Evolutionary conservation across 1,140 invertebrate genomes (phyloP).

Genomic region (Aphaenogaster ashmeadi): DNA sequence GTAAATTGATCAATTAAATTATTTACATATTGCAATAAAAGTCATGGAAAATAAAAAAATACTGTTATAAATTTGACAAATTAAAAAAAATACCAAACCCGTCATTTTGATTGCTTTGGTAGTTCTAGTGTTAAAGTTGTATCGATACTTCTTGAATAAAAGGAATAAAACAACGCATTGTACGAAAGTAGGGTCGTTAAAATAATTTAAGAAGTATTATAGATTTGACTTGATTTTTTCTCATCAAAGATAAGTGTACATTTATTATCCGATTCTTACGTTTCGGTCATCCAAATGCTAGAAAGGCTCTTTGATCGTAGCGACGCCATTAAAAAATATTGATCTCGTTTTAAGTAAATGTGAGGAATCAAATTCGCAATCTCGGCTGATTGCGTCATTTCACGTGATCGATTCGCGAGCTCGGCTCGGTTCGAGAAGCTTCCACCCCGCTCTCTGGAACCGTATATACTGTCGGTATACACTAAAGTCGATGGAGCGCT

Average conservation of each 20-base stretch:
- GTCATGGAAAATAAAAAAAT: no score
- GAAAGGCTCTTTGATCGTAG: background rate
- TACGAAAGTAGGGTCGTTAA: background rate
- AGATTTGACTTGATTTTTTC: background rate
- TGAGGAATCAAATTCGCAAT: slow-evolving; percentile 9
- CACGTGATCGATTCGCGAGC: slow-evolving; percentile 42
- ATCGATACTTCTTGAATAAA: background rate
- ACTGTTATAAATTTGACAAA: no score
- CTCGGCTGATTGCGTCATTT: slow-evolving; percentile 31
- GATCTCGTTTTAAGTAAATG: background rate
- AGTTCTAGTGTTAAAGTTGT: background rate
- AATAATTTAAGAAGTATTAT: background rate
- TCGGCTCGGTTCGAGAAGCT: slow-evolving; percentile 34
- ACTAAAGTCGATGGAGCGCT: slow-evolving; percentile 6
- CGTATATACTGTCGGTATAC: background rate
- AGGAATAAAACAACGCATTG: background rate
- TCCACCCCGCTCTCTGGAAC: background rate
- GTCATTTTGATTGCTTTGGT: no score
- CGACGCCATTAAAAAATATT: background rate
- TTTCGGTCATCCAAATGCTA: background rate
- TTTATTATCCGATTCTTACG: background rate
- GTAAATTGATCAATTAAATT: no score
- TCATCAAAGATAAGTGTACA: background rate
- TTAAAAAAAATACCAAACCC: no score
- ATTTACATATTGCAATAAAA: no score